Conservation (phyloP, 2,797 vertebrate genomes). For the Lates japonicus region DNA sequence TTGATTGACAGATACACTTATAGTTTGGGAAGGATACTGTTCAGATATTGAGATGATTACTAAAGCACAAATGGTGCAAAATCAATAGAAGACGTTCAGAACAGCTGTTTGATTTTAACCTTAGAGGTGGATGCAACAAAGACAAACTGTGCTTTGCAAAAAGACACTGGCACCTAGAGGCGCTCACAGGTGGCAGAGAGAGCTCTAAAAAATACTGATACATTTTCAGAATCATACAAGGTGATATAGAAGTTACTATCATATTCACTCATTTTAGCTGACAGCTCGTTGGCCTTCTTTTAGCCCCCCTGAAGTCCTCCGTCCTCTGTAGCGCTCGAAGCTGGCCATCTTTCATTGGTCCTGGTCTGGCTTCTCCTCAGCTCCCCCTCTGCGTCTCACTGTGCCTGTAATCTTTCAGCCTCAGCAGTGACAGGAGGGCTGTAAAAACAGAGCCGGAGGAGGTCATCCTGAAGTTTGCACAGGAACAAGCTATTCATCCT, state of each 20-base stretch:
- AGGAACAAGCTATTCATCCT: constrained; percentile 68
- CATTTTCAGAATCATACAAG: neutral
- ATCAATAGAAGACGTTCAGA: neutral
- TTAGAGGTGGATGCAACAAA: neutral
- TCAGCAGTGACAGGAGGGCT: constrained; percentile 56
- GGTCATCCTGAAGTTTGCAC: constrained; percentile 71
- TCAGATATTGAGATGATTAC: too few relatives aligned
- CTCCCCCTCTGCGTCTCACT: constrained; percentile 12
- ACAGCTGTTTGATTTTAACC: neutral
- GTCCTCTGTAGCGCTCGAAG: neutral
- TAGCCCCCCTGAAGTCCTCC: constrained; percentile 11
- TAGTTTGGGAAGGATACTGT: too few relatives aligned
- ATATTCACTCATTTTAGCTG: constrained; percentile 17
- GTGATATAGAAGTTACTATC: constrained; percentile 14
- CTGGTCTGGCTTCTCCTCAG: constrained; percentile 3
- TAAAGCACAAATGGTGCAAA: too few relatives aligned
- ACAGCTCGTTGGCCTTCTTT: neutral
- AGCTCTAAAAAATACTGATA: neutral
- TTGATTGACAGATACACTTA: too few relatives aligned
- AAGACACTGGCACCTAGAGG: neutral
- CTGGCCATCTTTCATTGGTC: constrained; percentile 21
- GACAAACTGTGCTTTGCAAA: constrained; percentile 9
- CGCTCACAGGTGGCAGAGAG: neutral
- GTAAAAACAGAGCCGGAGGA: constrained; percentile 70
- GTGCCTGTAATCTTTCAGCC: constrained; percentile 62